A percentile compares a stretch with the other conserved stretches of the same genome.
These are phyloP conservation scores for Hipposideros larvatus DNA, from an alignment of 2,797 vertebrate genomes.

Conservation along the genomic window DNA sequence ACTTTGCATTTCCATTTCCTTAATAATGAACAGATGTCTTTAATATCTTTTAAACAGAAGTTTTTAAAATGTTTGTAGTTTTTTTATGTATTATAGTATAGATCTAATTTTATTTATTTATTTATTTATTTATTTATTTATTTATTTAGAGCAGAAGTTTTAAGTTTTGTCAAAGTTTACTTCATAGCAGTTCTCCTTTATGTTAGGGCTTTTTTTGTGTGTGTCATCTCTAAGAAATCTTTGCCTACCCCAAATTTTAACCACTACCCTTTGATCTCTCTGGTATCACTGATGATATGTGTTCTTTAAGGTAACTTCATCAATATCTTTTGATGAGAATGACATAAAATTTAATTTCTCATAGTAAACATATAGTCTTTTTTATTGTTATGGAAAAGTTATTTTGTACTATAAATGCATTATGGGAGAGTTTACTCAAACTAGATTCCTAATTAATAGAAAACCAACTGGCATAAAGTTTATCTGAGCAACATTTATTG, in stretches of 20 bases:
- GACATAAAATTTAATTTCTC: background rate
- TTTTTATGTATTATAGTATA: no score
- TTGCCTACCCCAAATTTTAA: background rate
- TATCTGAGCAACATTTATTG: background rate
- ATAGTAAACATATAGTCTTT: background rate
- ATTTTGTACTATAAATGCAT: background rate
- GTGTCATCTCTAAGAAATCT: background rate
- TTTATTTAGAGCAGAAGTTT: background rate
- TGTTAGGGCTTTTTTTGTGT: background rate
- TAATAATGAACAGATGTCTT: conserved; percentile 31
- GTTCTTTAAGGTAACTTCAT: background rate
- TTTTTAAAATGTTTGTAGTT: background rate
- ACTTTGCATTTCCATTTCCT: background rate
- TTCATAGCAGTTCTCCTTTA: background rate
- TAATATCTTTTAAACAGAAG: background rate
- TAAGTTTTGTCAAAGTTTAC: background rate
- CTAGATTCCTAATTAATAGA: background rate
- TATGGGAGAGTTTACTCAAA: background rate
- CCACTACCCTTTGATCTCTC: background rate
- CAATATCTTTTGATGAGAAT: background rate
- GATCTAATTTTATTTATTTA: no score
- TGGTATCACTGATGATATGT: background rate
- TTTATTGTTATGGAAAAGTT: background rate
- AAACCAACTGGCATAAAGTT: background rate
- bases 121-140: no score